A percentile compares a stretch with the other conserved stretches of the same genome.
These are phyloP conservation scores for Stichopus chloronotus DNA, from an alignment of 35 echinoderm and acorn worm genomes.

Conservation along the genomic window DNA sequence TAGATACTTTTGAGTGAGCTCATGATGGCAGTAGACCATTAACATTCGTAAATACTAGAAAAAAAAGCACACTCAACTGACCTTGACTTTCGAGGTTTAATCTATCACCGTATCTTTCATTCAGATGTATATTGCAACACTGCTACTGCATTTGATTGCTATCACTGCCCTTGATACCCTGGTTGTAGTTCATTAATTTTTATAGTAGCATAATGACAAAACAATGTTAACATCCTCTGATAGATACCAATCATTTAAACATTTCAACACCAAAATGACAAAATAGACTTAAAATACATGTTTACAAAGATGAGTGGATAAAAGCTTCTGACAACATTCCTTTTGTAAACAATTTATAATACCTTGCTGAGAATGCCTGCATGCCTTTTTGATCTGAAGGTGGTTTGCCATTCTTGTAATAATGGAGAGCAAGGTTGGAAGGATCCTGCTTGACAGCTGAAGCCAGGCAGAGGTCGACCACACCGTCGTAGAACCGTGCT, in stretches of 20 bases:
- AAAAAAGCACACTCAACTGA: neutral
- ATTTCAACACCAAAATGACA: too few relatives aligned
- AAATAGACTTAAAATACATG: too few relatives aligned
- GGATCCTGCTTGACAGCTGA: slow-evolving; percentile 81
- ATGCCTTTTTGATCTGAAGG: slow-evolving; percentile 80
- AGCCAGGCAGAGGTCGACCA: slow-evolving; percentile 87
- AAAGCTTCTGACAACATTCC: too few relatives aligned
- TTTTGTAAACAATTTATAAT: neutral
- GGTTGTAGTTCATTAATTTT: too few relatives aligned
- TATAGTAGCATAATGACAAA: too few relatives aligned
- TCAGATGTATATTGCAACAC: too few relatives aligned
- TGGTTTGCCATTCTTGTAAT: slow-evolving; percentile 91
- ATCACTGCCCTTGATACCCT: too few relatives aligned
- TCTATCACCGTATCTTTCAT: neutral
- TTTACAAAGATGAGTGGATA: too few relatives aligned
- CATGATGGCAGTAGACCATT: neutral
- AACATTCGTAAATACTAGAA: neutral
- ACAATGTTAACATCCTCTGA: too few relatives aligned
- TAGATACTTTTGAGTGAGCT: neutral
- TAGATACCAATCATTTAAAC: too few relatives aligned
- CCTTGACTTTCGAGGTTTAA: neutral
- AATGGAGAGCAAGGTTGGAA: slow-evolving; percentile 86
- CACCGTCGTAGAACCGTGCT: slow-evolving; percentile 91
- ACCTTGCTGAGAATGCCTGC: slow-evolving; percentile 87
- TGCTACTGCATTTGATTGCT: too few relatives aligned